A percentile compares a stretch with the other conserved stretches of the same genome.
Conservation (phyloP, 2,888 invertebrate genomes). For the Hofmannophila pseudospretella region DNA sequence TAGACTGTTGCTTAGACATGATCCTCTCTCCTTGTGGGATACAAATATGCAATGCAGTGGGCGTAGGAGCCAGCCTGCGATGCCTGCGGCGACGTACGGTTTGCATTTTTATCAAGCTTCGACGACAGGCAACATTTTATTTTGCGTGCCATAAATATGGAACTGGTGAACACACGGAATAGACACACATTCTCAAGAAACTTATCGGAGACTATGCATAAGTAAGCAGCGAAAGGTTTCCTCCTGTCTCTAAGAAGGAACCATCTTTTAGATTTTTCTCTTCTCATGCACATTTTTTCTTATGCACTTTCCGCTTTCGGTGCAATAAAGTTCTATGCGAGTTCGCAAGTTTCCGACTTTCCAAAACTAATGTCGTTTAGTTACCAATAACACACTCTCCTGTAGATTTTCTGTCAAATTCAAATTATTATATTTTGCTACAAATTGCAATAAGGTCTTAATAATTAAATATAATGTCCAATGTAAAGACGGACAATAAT, state of each 20-base stretch:
- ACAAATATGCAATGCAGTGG: constrained; percentile 56
- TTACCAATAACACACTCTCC: too few species aligned
- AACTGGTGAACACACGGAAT: constrained; percentile 58
- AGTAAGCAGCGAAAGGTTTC: constrained; percentile 54
- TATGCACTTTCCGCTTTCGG: too few species aligned
- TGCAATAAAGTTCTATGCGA: too few species aligned
- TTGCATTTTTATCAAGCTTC: constrained; percentile 75
- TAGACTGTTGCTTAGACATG: constrained; percentile 24
- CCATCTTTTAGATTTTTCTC: too few species aligned
- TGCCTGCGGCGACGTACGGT: constrained; percentile 59
- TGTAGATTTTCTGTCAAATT: too few species aligned
- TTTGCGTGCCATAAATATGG: constrained; percentile 74
- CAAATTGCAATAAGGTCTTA: too few species aligned
- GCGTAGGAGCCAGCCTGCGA: constrained; percentile 31
- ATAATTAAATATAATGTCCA: too few species aligned
- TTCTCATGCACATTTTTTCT: too few species aligned
- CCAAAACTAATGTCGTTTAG: too few species aligned
- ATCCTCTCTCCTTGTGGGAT: constrained; percentile 45
- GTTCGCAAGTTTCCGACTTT: too few species aligned
- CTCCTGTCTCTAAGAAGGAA: constrained; percentile 24
- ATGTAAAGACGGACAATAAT: too few species aligned
- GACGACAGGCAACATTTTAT: constrained; percentile 70
- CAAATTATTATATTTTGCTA: too few species aligned
- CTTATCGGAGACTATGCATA: constrained; percentile 73
- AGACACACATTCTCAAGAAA: constrained; percentile 61